These are phyloP conservation scores for Aporophyla nigra DNA, from an alignment of 2,888 invertebrate species.

Conservation along the genomic window DNA sequence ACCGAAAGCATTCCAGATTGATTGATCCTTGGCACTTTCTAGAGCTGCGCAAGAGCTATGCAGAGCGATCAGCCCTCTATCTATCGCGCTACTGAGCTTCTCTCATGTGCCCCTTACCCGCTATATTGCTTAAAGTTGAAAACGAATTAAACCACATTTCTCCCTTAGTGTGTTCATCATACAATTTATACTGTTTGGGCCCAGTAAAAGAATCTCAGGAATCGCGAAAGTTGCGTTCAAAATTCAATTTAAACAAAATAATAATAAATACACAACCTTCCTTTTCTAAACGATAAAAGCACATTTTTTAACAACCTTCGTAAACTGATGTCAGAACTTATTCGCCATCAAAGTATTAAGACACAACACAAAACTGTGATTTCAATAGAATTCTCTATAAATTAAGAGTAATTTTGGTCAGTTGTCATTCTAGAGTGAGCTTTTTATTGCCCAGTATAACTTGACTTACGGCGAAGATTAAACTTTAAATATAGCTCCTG, in stretches of 20 bases:
- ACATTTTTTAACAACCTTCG: constrained; percentile 30
- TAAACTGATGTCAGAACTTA: not conserved
- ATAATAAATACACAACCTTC: constrained; percentile 35
- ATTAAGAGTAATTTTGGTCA: constrained; percentile 40
- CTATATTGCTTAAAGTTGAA: not conserved
- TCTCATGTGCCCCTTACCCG: not conserved
- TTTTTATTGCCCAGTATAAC: constrained; percentile 29
- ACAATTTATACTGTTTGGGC: not conserved
- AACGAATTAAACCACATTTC: not conserved
- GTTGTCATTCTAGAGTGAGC: constrained; percentile 17
- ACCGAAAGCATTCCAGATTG: not conserved
- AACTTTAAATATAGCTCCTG: too few species aligned
- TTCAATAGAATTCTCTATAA: constrained; percentile 37
- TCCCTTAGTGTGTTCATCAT: not conserved
- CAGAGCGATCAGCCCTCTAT: not conserved
- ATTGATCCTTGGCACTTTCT: not conserved
- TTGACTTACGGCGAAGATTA: constrained; percentile 16
- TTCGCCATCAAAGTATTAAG: not conserved
- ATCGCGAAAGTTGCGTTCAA: not conserved
- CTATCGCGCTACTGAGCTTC: not conserved
- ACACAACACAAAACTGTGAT: constrained; percentile 9
- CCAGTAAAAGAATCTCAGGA: not conserved
- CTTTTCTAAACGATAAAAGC: constrained; percentile 18
- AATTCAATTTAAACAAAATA: not conserved
- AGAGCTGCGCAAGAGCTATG: not conserved